Percentiles rank a stretch among this genome's conserved stretches.
These are phyloP conservation scores for Gymnarchus niloticus DNA, from an alignment of 2,113 vertebrate genomes.

Conservation along the genomic window DNA sequence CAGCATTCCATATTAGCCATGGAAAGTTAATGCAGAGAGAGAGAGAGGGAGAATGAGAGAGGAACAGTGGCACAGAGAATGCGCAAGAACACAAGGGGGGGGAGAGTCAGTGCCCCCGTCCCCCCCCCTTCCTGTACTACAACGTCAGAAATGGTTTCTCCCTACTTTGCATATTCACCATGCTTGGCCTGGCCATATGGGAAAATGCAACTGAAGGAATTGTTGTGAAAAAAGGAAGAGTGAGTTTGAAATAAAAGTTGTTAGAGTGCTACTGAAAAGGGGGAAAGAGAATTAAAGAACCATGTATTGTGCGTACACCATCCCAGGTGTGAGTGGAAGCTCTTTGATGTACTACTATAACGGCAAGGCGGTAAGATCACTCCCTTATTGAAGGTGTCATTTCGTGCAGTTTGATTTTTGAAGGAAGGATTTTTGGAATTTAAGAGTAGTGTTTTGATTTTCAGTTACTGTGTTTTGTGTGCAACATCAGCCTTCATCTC, in stretches of 20 bases:
- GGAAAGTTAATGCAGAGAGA: conserved; percentile 55
- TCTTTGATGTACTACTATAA: conserved; percentile 95
- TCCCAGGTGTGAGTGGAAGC: conserved; percentile 87
- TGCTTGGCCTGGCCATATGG: conserved; percentile 89
- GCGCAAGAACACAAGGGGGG: conserved; percentile 29
- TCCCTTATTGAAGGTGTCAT: conserved; percentile 56
- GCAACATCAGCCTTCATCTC: conserved; percentile 12
- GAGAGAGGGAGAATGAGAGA: conserved; percentile 34
- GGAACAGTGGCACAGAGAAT: conserved; percentile 36
- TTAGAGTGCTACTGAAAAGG: conserved; percentile 60
- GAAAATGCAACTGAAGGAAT: conserved; percentile 96
- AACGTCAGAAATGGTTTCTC: conserved; percentile 76
- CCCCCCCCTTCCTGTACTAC: conserved; percentile 56
- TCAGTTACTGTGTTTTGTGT: conserved; percentile 1
- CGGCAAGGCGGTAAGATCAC: conserved; percentile 85
- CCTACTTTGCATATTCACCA: conserved; percentile 91
- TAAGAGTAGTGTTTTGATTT: neutral
- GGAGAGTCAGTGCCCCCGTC: conserved; percentile 44
- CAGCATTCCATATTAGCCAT: conserved; percentile 76
- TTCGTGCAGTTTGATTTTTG: conserved; percentile 58
- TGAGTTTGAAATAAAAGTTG: conserved; percentile 79
- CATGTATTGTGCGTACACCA: conserved; percentile 95
- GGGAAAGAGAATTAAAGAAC: conserved; percentile 56
- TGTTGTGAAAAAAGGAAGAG: conserved; percentile 80
- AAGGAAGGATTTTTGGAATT: conserved; percentile 32